These are phyloP conservation scores for Grallaria varia DNA, from an alignment of 2,113 vertebrate genomes.

Conservation along the genomic window DNA sequence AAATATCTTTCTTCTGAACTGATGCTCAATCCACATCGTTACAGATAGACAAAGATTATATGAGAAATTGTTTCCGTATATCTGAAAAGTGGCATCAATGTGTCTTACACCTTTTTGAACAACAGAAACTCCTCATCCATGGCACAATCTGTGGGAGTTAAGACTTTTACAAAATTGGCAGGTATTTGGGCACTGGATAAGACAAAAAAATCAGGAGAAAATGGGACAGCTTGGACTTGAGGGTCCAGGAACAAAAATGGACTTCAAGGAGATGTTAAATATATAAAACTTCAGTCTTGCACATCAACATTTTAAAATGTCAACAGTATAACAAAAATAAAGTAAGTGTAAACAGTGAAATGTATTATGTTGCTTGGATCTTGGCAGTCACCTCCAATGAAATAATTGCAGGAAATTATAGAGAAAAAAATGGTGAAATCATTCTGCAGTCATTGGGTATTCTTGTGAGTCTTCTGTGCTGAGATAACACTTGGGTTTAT, in stretches of 20 bases:
- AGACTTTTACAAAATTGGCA: not conserved
- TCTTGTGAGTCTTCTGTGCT: constrained; percentile 54
- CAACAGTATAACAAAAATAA: constrained; percentile 47
- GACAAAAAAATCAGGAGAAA: not conserved
- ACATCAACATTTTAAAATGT: constrained; percentile 20
- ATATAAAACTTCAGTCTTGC: not conserved
- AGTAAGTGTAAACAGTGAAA: constrained; percentile 48
- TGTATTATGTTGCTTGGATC: constrained; percentile 40
- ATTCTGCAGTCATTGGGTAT: constrained; percentile 39
- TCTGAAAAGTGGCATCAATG: not conserved
- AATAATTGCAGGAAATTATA: constrained; percentile 73
- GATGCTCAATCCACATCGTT: not conserved
- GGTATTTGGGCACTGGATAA: not conserved
- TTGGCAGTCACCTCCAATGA: constrained; percentile 40
- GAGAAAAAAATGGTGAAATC: constrained; percentile 58
- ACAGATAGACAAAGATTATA: not conserved
- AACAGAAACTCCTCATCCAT: not conserved
- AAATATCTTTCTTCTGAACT: not conserved
- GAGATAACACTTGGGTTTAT: constrained; percentile 70
- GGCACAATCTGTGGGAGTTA: not conserved
- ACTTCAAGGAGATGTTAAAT: not conserved
- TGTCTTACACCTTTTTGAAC: not conserved
- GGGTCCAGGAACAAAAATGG: not conserved
- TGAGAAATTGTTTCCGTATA: not conserved
- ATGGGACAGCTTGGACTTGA: not conserved